Conservation (phyloP, 2,113 vertebrate species). For the Phocoena sinus region DNA sequence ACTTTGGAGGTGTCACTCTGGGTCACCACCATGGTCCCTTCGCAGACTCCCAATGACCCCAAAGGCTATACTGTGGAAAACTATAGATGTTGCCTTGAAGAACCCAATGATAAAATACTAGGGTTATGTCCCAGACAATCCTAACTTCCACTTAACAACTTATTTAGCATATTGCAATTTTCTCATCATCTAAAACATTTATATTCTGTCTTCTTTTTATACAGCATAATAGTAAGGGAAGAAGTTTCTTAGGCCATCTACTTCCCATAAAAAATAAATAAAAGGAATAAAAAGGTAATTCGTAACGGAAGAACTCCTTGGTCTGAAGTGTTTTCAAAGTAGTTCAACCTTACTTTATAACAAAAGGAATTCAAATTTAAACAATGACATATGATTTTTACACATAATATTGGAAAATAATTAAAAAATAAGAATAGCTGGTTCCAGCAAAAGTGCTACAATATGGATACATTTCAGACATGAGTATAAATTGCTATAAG, state of each 20-base stretch:
- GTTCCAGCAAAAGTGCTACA: neutral
- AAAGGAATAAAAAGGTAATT: neutral
- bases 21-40: too few relatives aligned
- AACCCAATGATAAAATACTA: neutral
- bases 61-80: neutral
- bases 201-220: neutral
- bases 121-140: neutral
- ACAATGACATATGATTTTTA: neutral
- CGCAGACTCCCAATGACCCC: neutral
- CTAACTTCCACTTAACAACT: neutral
- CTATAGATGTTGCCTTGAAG: neutral
- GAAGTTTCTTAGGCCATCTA: neutral
- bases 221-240: neutral
- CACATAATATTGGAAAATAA: neutral
- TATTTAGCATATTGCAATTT: neutral
- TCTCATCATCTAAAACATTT: neutral
- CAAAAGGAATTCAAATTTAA: neutral
- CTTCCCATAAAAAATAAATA: neutral
- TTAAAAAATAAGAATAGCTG: neutral
- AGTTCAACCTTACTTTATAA: neutral
- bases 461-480: neutral
- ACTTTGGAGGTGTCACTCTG: neutral
- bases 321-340: neutral
- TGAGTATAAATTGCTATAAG: neutral
- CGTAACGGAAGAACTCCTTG: neutral